Percentiles rank a stretch among this genome's conserved stretches.
These are phyloP conservation scores for Hylaea fasciaria DNA, from an alignment of 2,888 invertebrate genomes.

Conservation along the genomic window DNA sequence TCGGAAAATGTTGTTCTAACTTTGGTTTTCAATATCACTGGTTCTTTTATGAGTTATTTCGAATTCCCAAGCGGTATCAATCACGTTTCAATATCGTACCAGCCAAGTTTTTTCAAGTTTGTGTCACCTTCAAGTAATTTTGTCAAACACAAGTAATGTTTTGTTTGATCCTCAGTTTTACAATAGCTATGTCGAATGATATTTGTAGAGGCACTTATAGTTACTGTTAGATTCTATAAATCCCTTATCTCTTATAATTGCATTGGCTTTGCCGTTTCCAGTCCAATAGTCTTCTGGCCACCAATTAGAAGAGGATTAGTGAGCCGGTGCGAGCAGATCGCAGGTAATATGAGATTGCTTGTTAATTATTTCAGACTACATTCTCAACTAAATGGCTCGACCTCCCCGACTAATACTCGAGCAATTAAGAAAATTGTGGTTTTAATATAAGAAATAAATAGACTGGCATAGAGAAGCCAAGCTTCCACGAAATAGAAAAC, in stretches of 20 bases:
- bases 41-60: constrained; percentile 51
- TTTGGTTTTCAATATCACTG: constrained; percentile 65
- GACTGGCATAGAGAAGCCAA: background rate
- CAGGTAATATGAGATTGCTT: constrained; percentile 65
- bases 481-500: no score
- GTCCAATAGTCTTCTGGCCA: constrained; percentile 81
- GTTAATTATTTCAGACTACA: constrained; percentile 61
- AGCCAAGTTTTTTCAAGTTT: constrained; percentile 24
- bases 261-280: constrained; percentile 76
- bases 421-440: constrained; percentile 11
- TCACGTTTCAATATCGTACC: constrained; percentile 44
- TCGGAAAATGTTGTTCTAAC: constrained; percentile 67
- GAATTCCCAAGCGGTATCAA: constrained; percentile 48
- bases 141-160: background rate
- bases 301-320: constrained; percentile 80
- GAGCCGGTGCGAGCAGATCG: constrained; percentile 54
- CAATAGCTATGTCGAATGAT: constrained; percentile 1
- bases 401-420: constrained; percentile 7
- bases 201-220: constrained; percentile 18
- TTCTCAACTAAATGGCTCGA: constrained; percentile 25
- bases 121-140: constrained; percentile 16
- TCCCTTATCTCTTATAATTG: constrained; percentile 71
- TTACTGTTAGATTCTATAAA: constrained; percentile 42
- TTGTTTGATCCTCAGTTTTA: constrained; percentile 11
- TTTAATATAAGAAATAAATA: constrained; percentile 41